A percentile compares a stretch with the other conserved stretches of the same genome.
Evolutionary conservation across 2,797 vertebrate species (phyloP).

Genomic region (Epinephelus coioides): DNA sequence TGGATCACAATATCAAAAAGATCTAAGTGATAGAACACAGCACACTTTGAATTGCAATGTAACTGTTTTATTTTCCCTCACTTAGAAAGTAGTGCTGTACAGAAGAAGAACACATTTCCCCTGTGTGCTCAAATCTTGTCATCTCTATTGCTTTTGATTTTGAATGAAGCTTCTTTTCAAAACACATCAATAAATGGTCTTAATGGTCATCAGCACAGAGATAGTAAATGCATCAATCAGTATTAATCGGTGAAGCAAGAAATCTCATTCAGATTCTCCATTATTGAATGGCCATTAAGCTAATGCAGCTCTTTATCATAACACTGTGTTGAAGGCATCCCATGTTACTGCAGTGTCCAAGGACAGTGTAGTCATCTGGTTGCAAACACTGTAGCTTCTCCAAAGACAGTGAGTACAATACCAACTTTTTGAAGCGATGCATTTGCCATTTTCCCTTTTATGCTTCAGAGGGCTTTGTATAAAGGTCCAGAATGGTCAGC

Average conservation of each 20-base stretch:
- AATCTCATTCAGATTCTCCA: slow-evolving; percentile 51
- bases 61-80: slow-evolving; percentile 17
- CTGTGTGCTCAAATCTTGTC: background rate
- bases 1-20: slow-evolving; percentile 35
- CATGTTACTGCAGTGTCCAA: slow-evolving; percentile 24
- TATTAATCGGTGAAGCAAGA: slow-evolving; percentile 44
- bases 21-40: slow-evolving; percentile 19
- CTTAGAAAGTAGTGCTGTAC: background rate
- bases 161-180: slow-evolving; percentile 25
- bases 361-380: slow-evolving; percentile 35
- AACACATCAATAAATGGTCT: slow-evolving; percentile 39
- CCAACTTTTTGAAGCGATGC: slow-evolving; percentile 59
- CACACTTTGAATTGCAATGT: slow-evolving; percentile 14
- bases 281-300: slow-evolving; percentile 47
- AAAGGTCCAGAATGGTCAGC: slow-evolving; percentile 62
- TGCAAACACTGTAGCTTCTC: slow-evolving; percentile 41
- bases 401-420: slow-evolving; percentile 41
- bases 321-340: slow-evolving; percentile 22
- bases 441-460: slow-evolving; percentile 68
- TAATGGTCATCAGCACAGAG: slow-evolving; percentile 22
- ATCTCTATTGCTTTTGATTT: slow-evolving; percentile 30
- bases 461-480: slow-evolving; percentile 43
- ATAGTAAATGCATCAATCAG: slow-evolving; percentile 53
- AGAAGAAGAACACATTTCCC: background rate
- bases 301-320: slow-evolving; percentile 51